These are phyloP conservation scores for Coccyzus lansbergi DNA, from an alignment of 2,797 vertebrate genomes.

Conservation along the genomic window DNA sequence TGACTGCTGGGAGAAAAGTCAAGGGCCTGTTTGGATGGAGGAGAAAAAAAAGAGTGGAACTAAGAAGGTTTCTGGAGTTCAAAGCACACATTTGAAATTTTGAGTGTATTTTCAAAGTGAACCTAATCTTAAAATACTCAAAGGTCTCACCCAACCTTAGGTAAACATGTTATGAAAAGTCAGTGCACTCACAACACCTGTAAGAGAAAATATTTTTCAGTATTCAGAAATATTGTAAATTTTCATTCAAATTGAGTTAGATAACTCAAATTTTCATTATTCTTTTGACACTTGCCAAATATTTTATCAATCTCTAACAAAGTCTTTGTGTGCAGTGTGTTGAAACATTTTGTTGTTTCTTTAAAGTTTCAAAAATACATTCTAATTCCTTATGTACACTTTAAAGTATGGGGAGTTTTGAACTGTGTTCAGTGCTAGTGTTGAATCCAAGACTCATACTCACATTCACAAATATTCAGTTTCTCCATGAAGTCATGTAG, in stretches of 20 bases:
- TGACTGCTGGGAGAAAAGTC: background rate
- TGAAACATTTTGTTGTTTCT: background rate
- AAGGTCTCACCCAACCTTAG: background rate
- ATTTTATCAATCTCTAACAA: background rate
- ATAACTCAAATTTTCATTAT: background rate
- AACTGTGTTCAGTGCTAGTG: background rate
- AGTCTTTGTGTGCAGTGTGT: background rate
- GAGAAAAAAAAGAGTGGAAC: background rate
- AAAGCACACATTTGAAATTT: background rate
- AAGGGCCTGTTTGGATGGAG: background rate
- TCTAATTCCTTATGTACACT: background rate
- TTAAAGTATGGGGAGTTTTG: background rate
- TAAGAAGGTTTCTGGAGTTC: background rate
- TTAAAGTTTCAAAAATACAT: slow-evolving; percentile 12
- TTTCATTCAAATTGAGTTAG: background rate
- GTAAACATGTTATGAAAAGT: background rate
- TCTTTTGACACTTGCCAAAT: background rate
- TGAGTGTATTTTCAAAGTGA: background rate
- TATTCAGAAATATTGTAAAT: background rate
- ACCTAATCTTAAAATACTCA: background rate
- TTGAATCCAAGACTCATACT: slow-evolving; percentile 20
- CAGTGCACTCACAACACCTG: background rate
- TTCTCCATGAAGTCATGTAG: background rate
- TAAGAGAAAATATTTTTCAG: background rate
- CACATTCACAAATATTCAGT: background rate